Conservation (phyloP, 2,797 vertebrate genomes). For the Gila robusta region DNA sequence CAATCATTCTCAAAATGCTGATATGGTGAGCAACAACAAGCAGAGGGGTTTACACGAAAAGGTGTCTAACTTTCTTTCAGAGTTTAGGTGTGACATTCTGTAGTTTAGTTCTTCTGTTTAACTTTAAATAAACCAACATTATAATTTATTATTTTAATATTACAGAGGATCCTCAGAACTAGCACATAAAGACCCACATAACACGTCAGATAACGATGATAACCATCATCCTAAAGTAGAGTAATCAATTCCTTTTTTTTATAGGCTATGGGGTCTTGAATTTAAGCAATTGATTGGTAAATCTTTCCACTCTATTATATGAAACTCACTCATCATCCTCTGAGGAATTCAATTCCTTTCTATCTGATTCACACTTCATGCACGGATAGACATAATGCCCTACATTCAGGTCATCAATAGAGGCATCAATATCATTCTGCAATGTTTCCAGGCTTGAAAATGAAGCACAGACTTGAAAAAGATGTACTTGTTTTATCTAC, state of each 20-base stretch:
- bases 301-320: conserved; percentile 65
- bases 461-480: conserved; percentile 69
- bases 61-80: conserved; percentile 54
- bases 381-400: conserved; percentile 61
- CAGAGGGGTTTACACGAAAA: conserved; percentile 52
- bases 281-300: conserved; percentile 70
- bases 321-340: conserved; percentile 52
- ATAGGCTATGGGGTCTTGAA: conserved; percentile 66
- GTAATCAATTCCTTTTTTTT: conserved; percentile 64
- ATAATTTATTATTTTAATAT: background rate
- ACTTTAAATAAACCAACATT: background rate
- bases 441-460: conserved; percentile 71
- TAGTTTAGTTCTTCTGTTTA: background rate
- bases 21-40: conserved; percentile 38
- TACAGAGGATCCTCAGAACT: background rate
- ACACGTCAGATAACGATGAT: conserved; percentile 13
- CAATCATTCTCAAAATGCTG: conserved; percentile 43
- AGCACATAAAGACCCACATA: background rate
- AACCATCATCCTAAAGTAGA: conserved; percentile 29
- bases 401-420: conserved; percentile 70
- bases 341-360: conserved; percentile 66
- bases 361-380: conserved; percentile 68
- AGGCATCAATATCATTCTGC: conserved; percentile 72
- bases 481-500: conserved; percentile 67
- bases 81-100: background rate